Evolutionary conservation across 2,888 invertebrate genomes (phyloP), one percentile per base, ranked within the genome.

Genomic region (Melitaea athalia): DNA sequence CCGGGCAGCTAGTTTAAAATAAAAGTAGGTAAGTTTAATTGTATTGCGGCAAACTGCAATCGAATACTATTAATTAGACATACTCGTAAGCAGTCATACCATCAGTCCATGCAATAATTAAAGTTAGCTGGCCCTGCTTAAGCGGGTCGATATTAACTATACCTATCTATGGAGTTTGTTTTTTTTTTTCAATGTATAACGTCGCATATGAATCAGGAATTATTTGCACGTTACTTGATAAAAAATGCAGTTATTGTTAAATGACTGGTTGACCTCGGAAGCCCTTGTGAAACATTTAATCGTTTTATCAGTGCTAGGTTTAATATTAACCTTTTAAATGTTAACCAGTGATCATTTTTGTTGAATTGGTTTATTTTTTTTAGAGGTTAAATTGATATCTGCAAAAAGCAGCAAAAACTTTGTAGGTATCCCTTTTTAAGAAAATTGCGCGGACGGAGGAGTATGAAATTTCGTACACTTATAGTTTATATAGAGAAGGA

Each of bases 261-360:
- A 17, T 60, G 52, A 81, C 80, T 70, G 63, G 81, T 78, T 70
- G 80, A 78, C 81, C 82, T 82, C 76, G 74, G 74, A 78, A 78
- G 75, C 75, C 69, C 74, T 73, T 78, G 73, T 76, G 76, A 74
- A 79, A 78, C 76, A 75, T 75, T 74, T 74, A 63, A 76, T 70
- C 75, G 70, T 69, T 74, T 71, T 55, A 76, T 68, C 73, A 68
- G 73, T 74, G 67, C 66, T 64, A 53, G 64, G 55, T 67, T 59
- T 50, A 64, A 55, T 67, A 63, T 31, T 65, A 63, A 57, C 57
- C 57, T 57, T 57, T 42, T 15, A 42, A 57, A 33, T 57, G 31
- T 53, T 14, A 53, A 24, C 33, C 12, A 33, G 33, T 15, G 11
- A 10, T 10, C 11, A 15, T 38, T 57, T 10, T 15, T 57, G 38